Conservation (phyloP, 2,113 vertebrate genomes). For the Xenopus borealis region DNA sequence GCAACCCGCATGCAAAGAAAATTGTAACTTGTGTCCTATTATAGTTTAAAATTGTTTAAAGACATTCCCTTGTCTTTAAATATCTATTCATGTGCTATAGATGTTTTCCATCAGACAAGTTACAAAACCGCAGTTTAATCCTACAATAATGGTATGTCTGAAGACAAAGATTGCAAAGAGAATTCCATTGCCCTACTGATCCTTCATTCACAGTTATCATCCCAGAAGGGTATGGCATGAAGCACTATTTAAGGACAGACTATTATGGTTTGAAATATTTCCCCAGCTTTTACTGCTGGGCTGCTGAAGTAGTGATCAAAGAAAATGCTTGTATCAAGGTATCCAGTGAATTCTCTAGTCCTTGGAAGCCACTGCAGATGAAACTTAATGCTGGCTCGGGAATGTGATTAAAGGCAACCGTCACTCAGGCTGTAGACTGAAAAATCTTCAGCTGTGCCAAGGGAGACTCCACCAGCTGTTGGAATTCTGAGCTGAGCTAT, state of each 20-base stretch:
- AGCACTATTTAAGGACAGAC: not conserved
- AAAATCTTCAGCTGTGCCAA: not conserved
- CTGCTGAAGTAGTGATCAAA: not conserved
- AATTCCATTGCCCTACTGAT: not conserved
- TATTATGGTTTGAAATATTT: not conserved
- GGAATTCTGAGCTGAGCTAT: not conserved
- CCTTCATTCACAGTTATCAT: not conserved
- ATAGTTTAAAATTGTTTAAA: not conserved
- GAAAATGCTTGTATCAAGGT: not conserved
- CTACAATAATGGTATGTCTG: not conserved
- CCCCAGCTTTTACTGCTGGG: not conserved
- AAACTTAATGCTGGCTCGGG: not conserved
- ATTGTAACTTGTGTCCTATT: not conserved
- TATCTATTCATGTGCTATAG: not conserved
- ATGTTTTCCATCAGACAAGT: not conserved
- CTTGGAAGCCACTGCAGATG: not conserved
- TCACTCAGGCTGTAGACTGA: not conserved
- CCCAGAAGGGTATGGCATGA: not conserved
- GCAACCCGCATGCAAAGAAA: not conserved
- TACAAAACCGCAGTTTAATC: not conserved
- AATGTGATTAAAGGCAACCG: not conserved
- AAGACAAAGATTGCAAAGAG: not conserved
- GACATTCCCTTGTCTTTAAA: not conserved
- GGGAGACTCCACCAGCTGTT: not conserved
- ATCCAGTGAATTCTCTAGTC: not conserved